Percentiles rank a stretch among this genome's conserved stretches.
Conservation (phyloP, 2,888 invertebrate species). For the Pseudolycoriella hygida region DNA sequence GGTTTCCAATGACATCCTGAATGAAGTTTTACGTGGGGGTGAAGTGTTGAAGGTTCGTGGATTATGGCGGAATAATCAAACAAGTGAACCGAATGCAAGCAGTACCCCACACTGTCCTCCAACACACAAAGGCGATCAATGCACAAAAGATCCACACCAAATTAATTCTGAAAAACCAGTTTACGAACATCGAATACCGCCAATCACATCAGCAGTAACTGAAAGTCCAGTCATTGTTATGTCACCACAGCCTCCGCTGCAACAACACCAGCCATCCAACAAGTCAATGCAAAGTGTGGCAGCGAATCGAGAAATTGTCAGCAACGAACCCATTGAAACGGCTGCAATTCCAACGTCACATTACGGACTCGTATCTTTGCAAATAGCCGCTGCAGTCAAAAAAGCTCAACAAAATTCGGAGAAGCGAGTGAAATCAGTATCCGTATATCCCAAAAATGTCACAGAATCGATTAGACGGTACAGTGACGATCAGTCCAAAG, state of each 20-base stretch:
- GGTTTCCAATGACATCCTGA: constrained; percentile 68
- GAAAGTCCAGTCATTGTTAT: constrained; percentile 27
- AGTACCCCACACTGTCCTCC: constrained; percentile 4
- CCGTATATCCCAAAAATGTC: background rate
- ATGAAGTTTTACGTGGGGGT: constrained; percentile 63
- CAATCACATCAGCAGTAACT: constrained; percentile 11
- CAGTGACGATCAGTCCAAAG: constrained; percentile 1
- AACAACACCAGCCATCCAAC: background rate
- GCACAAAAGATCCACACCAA: background rate
- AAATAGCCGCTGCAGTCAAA: constrained; percentile 10
- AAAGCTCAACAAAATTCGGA: constrained; percentile 9
- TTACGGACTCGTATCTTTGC: constrained; percentile 9
- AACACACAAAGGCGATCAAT: background rate
- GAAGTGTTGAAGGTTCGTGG: constrained; percentile 68
- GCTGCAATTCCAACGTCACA: constrained; percentile 5
- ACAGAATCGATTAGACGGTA: constrained; percentile 5
- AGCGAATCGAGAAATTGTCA: background rate
- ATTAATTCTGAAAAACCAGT: background rate
- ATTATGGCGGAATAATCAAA: constrained; percentile 40
- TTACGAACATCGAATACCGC: constrained; percentile 2
- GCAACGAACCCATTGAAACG: background rate
- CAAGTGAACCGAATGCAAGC: constrained; percentile 1
- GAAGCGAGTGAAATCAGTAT: constrained; percentile 2
- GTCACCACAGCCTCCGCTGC: constrained; percentile 17
- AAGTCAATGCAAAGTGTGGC: background rate